Conservation (phyloP, 2,113 vertebrate genomes). For the Bujurquina vittata region DNA sequence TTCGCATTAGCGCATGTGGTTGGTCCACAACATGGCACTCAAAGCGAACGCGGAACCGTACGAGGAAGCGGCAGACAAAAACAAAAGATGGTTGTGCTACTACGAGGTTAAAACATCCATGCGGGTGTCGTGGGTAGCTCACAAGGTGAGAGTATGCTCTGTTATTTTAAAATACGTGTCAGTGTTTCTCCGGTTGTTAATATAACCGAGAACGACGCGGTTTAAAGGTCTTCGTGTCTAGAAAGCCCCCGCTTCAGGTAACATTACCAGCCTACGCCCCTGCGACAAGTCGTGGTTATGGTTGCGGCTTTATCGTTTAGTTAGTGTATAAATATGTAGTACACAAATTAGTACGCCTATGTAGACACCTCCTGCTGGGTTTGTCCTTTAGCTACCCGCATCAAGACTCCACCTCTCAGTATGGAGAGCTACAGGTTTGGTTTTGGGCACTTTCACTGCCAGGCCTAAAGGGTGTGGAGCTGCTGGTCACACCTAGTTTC, state of each 20-base stretch:
- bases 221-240: slow-evolving; percentile 3
- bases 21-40: slow-evolving; percentile 62
- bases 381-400: not conserved
- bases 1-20: not conserved
- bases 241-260: slow-evolving; percentile 57
- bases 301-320: not conserved
- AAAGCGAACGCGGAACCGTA: slow-evolving; percentile 65
- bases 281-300: slow-evolving; percentile 49
- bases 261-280: slow-evolving; percentile 66
- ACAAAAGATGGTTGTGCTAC: slow-evolving; percentile 46
- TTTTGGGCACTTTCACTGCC: slow-evolving; percentile 15
- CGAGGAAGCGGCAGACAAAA: slow-evolving; percentile 73
- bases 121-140: not conserved
- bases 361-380: not conserved
- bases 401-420: not conserved
- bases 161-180: not conserved
- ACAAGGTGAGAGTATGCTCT: slow-evolving; percentile 10
- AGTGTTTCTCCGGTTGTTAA: not conserved
- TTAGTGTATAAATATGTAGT: not conserved
- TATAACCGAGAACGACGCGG: not conserved
- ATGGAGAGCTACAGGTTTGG: slow-evolving; percentile 44
- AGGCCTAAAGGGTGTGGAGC: slow-evolving; percentile 15
- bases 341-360: not conserved
- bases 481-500: not conserved
- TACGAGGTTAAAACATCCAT: slow-evolving; percentile 15